Evolutionary conservation across 2,113 vertebrate species (phyloP).

Genomic region (Etheostoma spectabile): DNA sequence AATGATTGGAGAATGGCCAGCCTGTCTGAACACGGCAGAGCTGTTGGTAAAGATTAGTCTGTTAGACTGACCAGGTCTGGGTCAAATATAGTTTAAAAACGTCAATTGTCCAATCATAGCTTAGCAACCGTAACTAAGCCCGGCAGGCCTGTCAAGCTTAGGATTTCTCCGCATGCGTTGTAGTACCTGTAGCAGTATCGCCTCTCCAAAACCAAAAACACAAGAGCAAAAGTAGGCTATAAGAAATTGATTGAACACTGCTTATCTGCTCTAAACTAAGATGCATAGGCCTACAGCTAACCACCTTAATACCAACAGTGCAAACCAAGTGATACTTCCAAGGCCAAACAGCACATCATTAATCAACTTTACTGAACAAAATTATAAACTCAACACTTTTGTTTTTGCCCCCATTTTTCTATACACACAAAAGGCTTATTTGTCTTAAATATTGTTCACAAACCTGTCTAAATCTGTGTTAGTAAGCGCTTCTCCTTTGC

Average conservation of each 20-base stretch:
- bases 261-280: not conserved
- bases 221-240: not conserved
- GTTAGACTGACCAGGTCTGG: slow-evolving; percentile 30
- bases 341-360: not conserved
- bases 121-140: slow-evolving; percentile 4
- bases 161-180: slow-evolving; percentile 30
- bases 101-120: slow-evolving; percentile 36
- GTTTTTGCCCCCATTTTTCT: no score
- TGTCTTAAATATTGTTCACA: no score
- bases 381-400: no score
- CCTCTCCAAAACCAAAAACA: not conserved
- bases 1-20: slow-evolving; percentile 42
- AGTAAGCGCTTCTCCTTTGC: no score
- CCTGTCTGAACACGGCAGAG: slow-evolving; percentile 30
- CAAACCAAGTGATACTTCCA: not conserved
- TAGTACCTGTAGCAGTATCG: not conserved
- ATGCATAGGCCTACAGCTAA: not conserved
- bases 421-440: no score
- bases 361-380: not conserved
- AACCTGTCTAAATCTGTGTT: no score
- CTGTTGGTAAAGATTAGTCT: slow-evolving; percentile 31
- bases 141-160: slow-evolving; percentile 9
- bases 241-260: not conserved
- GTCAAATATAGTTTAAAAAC: slow-evolving; percentile 51
- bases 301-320: no score